phyloP scores from a whole-genome alignment of 2,113 vertebrate species.

The Hystrix brachyura region DNA sequence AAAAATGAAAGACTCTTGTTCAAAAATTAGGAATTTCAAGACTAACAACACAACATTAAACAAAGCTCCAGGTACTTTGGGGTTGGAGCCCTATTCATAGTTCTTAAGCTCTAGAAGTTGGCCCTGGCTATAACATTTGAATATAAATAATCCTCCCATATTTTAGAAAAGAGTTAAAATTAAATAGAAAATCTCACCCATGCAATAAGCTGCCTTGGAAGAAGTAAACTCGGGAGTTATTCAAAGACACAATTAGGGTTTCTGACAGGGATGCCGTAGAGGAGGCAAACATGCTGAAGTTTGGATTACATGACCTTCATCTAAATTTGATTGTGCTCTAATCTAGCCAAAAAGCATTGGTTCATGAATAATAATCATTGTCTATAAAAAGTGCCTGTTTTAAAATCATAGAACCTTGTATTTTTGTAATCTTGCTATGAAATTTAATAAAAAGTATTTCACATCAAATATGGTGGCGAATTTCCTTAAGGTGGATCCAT shows the following conservation, averaged over 20 bases:
- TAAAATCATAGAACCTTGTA: neutral
- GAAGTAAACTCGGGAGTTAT: constrained; percentile 43
- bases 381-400: constrained; percentile 1
- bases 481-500: constrained; percentile 43
- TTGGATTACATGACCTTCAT: constrained; percentile 26
- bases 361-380: constrained; percentile 20
- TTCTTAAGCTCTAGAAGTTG: constrained; percentile 21
- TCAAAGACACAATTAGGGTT: constrained; percentile 29
- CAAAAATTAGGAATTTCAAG: constrained; percentile 47
- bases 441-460: constrained; percentile 56
- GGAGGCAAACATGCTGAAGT: neutral
- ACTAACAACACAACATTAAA: constrained; percentile 6
- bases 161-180: constrained; percentile 34
- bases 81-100: neutral
- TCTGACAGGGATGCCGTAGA: neutral
- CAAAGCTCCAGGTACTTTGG: neutral
- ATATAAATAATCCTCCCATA: constrained; percentile 40
- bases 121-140: neutral
- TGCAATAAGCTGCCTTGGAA: constrained; percentile 29
- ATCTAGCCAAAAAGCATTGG: constrained; percentile 32
- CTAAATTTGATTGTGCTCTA: constrained; percentile 9
- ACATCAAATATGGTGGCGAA: constrained; percentile 30
- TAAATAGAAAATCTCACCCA: neutral
- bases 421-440: constrained; percentile 57
- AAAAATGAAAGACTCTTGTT: constrained; percentile 35